A percentile compares a stretch with the other conserved stretches of the same genome.
Evolutionary conservation across 2,797 vertebrate species (phyloP).

Genomic region (Parauchenoglanis ngamensis): DNA sequence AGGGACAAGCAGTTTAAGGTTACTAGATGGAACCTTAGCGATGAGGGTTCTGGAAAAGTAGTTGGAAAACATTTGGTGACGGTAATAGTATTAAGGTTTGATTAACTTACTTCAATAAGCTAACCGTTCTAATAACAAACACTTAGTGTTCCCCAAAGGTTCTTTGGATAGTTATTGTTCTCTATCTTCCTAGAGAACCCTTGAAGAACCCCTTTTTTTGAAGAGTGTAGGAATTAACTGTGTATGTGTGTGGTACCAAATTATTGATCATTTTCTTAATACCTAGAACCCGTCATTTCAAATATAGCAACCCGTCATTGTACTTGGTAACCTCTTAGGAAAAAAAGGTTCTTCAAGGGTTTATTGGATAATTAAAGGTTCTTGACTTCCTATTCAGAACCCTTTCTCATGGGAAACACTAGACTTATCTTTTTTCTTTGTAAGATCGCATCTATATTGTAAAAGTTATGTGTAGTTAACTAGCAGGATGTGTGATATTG

Average conservation of each 20-base stretch:
- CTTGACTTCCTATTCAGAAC: not conserved
- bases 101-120: not conserved
- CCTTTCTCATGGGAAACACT: not conserved
- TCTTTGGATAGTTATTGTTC: not conserved
- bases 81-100: not conserved
- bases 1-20: too few relatives aligned
- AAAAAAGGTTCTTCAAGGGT: not conserved
- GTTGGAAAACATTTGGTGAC: not conserved
- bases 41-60: not conserved
- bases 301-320: not conserved
- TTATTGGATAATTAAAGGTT: not conserved
- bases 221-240: not conserved
- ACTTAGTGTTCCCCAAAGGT: slow-evolving; percentile 5
- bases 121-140: not conserved
- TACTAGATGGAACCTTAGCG: not conserved
- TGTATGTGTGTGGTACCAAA: not conserved
- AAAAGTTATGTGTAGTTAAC: not conserved
- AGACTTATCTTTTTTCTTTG: not conserved
- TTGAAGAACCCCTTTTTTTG: not conserved
- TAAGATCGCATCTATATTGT: not conserved
- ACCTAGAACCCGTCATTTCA: not conserved
- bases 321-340: not conserved
- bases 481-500: slow-evolving; percentile 5
- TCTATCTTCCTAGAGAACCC: not conserved
- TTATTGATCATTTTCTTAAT: not conserved